Percentiles rank a stretch among this genome's conserved stretches.
Conservation (phyloP, 2,888 invertebrate species). For the Apotomis turbidana region DNA sequence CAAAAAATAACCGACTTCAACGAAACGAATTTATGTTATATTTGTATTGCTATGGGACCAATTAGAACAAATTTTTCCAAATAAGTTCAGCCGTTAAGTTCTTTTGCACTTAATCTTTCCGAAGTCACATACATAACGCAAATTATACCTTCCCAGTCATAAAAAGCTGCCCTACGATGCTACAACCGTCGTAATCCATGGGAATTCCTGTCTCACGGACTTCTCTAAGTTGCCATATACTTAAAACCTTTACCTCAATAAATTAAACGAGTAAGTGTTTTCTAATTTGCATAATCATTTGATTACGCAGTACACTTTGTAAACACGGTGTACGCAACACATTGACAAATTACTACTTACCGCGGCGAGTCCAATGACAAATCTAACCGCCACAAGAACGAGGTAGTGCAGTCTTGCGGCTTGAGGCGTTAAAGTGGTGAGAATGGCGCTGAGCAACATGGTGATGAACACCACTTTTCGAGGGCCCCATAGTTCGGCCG, state of each 20-base stretch:
- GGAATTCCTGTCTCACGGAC: slow-evolving; percentile 1
- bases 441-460: slow-evolving; percentile 78
- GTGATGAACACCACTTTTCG: slow-evolving; percentile 83
- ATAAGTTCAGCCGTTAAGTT: too few species aligned
- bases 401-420: slow-evolving; percentile 84
- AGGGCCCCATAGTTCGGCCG: slow-evolving; percentile 87
- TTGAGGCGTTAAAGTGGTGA: slow-evolving; percentile 85
- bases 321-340: slow-evolving; percentile 20
- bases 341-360: slow-evolving; percentile 75
- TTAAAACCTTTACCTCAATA: slow-evolving; percentile 25
- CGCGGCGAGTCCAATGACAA: slow-evolving; percentile 85
- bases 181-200: neutral
- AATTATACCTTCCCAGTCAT: neutral
- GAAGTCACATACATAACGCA: too few species aligned
- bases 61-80: too few species aligned
- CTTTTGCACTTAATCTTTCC: too few species aligned
- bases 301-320: slow-evolving; percentile 22
- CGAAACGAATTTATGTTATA: too few species aligned
- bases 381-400: slow-evolving; percentile 82
- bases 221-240: slow-evolving; percentile 11
- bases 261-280: slow-evolving; percentile 28
- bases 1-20: too few species aligned
- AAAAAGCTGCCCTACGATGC: neutral
- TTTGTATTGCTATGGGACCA: too few species aligned
- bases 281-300: slow-evolving; percentile 35